Evolutionary conservation across 1,140 invertebrate genomes (phyloP), one percentile per base, ranked within the genome.

Genomic region (Pogonomyrmex barbatus): DNA sequence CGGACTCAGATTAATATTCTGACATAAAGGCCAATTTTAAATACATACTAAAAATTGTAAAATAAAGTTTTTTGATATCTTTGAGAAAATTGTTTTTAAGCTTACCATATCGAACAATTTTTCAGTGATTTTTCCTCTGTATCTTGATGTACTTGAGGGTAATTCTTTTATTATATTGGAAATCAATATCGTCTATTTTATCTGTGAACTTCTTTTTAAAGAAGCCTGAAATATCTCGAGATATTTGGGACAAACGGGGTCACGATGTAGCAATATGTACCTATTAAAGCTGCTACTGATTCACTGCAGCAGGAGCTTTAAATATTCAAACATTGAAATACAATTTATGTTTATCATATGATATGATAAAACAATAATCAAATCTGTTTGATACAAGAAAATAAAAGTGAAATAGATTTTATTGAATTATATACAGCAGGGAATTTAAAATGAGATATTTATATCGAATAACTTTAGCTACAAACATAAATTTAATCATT

Each of bases 101-200:
- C 33, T 75, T 75, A 42, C 14, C 8, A 42, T n/a, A 60, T 45
- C 17, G 14, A 76, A 76, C 58, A 45, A 50, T 71, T 30, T 24
- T 58, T 14, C 12, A 9, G 12, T 50, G 9, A 17, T 60, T 76
- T 24, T 76, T 39, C 4, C 54, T 60, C 8, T 30, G 6, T 58
- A 36, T 60, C 14, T n/a, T 76, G 30, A 60, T 60, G 36, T 75
- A n/a, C 36, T 75, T 52, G 14, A 60, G 36, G 36, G 36, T 8
- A 76, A 30, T 14, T 45, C 52, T 76, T 76, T 56, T 58, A 54
- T 56, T 10, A 42, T 24, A 76, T n/a, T 30, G 24, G 14, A 71
- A 71, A 71, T 71, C 68, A 33, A 52, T 71, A 71, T 71, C 8
- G 45, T 33, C 45, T 71, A 47, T 71, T 50, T 50, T 50, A 52